phyloP scores from a whole-genome alignment of 1,140 invertebrate species.

The Tetramorium parvispinum region DNA sequence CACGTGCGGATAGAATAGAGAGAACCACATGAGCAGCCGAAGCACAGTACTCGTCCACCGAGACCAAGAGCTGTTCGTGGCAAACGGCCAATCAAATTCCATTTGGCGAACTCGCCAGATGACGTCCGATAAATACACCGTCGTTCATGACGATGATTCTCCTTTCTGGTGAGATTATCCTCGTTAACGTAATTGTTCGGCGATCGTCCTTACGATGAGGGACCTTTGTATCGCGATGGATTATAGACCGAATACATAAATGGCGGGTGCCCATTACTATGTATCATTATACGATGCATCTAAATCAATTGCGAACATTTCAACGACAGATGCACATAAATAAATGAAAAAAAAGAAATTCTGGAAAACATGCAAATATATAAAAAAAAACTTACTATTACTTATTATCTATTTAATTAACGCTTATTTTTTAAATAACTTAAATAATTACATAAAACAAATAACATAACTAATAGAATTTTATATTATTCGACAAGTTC shows the following conservation, averaged over 20 bases:
- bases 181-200: constrained; percentile 63
- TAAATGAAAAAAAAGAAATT: neutral
- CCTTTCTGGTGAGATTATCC: constrained; percentile 59
- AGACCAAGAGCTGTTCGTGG: constrained; percentile 72
- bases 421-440: neutral
- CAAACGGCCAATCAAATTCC: constrained; percentile 79
- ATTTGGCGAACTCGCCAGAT: constrained; percentile 66
- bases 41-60: constrained; percentile 45
- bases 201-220: constrained; percentile 48
- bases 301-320: constrained; percentile 38
- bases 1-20: constrained; percentile 36
- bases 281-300: constrained; percentile 14
- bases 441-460: too few relatives aligned
- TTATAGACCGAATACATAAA: constrained; percentile 47
- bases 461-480: constrained; percentile 20
- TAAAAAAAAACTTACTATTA: neutral
- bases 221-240: constrained; percentile 30
- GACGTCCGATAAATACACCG: constrained; percentile 71
- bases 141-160: constrained; percentile 55
- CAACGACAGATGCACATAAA: neutral
- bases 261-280: constrained; percentile 41
- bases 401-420: neutral
- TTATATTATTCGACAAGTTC: constrained; percentile 26
- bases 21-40: constrained; percentile 42
- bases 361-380: neutral